These are phyloP conservation scores for Saguinus midas DNA, from an alignment of 2,113 vertebrate genomes.

Conservation along the genomic window DNA sequence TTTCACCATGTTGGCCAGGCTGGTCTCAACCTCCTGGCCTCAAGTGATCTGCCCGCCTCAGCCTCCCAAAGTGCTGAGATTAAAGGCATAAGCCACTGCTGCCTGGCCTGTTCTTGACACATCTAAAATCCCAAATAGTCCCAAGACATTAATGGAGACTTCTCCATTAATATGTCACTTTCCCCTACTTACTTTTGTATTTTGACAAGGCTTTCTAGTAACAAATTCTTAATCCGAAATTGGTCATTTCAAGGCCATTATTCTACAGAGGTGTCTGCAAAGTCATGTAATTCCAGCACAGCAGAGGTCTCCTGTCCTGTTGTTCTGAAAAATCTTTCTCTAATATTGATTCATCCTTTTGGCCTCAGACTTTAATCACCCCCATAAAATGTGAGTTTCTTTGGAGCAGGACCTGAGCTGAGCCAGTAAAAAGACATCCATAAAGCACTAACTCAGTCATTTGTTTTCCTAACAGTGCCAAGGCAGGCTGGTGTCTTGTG, in stretches of 20 bases:
- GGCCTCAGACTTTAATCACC: neutral
- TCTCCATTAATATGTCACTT: neutral
- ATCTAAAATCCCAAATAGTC: neutral
- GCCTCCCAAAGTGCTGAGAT: too few relatives aligned
- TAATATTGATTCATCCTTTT: neutral
- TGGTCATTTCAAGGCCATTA: neutral
- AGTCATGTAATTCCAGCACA: neutral
- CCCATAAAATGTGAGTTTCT: slow-evolving; percentile 21
- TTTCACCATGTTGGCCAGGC: too few relatives aligned
- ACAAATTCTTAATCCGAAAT: neutral
- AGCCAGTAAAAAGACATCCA: neutral
- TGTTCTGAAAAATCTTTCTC: neutral
- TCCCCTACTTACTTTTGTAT: neutral
- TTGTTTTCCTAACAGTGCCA: neutral
- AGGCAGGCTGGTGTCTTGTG: neutral
- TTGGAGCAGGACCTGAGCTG: neutral
- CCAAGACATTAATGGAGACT: neutral
- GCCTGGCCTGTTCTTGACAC: neutral
- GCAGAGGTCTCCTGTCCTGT: neutral
- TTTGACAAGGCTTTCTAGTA: neutral
- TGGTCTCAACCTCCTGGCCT: too few relatives aligned
- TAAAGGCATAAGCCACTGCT: too few relatives aligned
- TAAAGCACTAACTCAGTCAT: neutral
- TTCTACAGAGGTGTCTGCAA: neutral
- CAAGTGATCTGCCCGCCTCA: too few relatives aligned